Base-by-base conservation (phyloP, 2,113 vertebrate genomes). In the Nothoprocta perdicaria region DNA sequence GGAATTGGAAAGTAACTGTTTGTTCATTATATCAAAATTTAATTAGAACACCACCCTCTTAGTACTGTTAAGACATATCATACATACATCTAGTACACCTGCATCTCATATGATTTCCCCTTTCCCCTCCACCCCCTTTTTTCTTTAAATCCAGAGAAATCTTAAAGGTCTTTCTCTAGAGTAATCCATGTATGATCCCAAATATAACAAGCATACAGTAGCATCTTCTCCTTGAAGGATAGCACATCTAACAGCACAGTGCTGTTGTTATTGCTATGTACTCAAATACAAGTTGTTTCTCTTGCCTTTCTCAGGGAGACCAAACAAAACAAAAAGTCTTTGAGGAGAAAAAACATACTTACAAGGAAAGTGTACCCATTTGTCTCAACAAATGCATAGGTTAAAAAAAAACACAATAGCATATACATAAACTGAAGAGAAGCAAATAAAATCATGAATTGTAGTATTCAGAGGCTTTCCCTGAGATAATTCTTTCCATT, bases 341-440 rank as follows among this genome's bases (percentile, higher is more conserved):
- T 89, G 89, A 82, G 86, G 58, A 86, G 15, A 38, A 93, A 94
- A 90, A 86, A 57, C 45, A 67, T 69, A 72, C 74, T 89, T 93
- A 80, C 86, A 89, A 94, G 26, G 29, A 93, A 94, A 93, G 55
- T 3, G 0, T 82, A 69, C 7, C 8, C 15, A 68, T 88, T 90
- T 88, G 50, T 86, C 67, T 95, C 78, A 82, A 27, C 45, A 89
- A 7, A 86, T 23, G 4, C 50, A 84, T 11, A 89, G 67, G 26
- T 11, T 84, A 72, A 78, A 74, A 81, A 93, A 89, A 41, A n/a
- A 22, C 53, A 55, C 43, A 84, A 48, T 68, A 85, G 58, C 16
- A 90, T 91, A 88, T 48, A 62, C n/a, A 88, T 76, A 92, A 96
- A 75, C 43, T 50, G 66, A 84, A 91, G 14, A 76, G 19, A 80